These are phyloP conservation scores for Hestina assimilis DNA, from an alignment of 1,140 invertebrate genomes.

Conservation along the genomic window DNA sequence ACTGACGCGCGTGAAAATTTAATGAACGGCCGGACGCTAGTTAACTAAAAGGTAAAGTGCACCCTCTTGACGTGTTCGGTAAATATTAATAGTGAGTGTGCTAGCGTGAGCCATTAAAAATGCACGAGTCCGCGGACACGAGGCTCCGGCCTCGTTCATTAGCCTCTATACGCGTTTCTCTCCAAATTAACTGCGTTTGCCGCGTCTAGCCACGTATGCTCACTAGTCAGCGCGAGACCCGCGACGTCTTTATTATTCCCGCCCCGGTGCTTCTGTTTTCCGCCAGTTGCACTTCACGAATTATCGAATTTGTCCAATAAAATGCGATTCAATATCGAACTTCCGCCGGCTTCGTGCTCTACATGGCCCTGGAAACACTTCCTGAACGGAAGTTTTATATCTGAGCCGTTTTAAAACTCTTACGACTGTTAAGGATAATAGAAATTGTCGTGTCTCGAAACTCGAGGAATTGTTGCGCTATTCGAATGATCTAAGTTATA, in stretches of 20 bases:
- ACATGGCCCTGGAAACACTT: constrained; percentile 59
- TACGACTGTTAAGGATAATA: constrained; percentile 74
- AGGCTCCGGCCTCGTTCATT: constrained; percentile 55
- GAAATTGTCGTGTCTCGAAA: constrained; percentile 67
- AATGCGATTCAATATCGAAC: constrained; percentile 68
- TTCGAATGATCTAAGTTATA: constrained; percentile 64
- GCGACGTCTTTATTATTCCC: constrained; percentile 24
- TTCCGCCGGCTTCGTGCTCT: constrained; percentile 50
- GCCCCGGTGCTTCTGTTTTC: constrained; percentile 29
- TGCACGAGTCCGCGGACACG: constrained; percentile 73
- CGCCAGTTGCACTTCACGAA: constrained; percentile 47
- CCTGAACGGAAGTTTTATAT: constrained; percentile 64
- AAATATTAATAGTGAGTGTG: constrained; percentile 77
- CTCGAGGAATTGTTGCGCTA: constrained; percentile 62
- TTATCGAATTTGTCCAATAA: constrained; percentile 69
- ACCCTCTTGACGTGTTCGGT: constrained; percentile 78
- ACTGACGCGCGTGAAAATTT: constrained; percentile 78
- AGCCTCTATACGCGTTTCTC: constrained; percentile 56
- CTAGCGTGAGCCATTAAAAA: constrained; percentile 75
- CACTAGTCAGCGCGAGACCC: constrained; percentile 14
- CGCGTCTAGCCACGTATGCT: constrained; percentile 9
- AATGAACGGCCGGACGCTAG: constrained; percentile 78
- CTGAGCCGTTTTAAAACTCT: constrained; percentile 74
- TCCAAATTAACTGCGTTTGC: constrained; percentile 41
- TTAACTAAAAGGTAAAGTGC: constrained; percentile 79